phyloP scores from a whole-genome alignment of 2,113 vertebrate genomes.

The Xenopus laevis region DNA sequence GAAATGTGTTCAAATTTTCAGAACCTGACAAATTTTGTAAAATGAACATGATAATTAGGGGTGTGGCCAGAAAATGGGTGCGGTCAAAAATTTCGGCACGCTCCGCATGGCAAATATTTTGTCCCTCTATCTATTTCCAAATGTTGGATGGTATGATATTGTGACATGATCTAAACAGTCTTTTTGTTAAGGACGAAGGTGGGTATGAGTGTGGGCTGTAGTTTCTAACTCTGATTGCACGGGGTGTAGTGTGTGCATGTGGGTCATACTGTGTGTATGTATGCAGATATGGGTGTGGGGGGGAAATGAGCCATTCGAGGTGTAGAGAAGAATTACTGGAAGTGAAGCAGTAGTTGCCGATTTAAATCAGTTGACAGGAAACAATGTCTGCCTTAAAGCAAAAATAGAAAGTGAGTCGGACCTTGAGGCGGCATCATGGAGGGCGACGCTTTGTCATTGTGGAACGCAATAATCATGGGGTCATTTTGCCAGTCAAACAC shows the following conservation, averaged over 20 bases:
- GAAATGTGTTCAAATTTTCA: too few relatives aligned
- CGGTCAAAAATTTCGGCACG: too few relatives aligned
- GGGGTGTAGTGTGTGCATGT: not conserved
- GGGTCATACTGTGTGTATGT: constrained; percentile 25
- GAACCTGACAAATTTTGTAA: too few relatives aligned
- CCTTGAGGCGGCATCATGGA: constrained; percentile 29
- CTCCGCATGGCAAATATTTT: too few relatives aligned
- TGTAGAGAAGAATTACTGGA: constrained; percentile 93
- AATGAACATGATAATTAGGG: too few relatives aligned
- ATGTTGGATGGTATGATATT: too few relatives aligned
- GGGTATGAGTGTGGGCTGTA: too few relatives aligned
- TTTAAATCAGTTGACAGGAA: constrained; percentile 52
- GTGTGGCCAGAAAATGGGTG: too few relatives aligned
- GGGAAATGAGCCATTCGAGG: constrained; percentile 55
- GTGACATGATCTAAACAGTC: too few relatives aligned
- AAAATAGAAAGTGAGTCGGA: constrained; percentile 69
- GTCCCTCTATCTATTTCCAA: too few relatives aligned
- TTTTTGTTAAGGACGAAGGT: too few relatives aligned
- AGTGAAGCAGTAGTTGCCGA: constrained; percentile 61
- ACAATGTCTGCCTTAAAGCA: constrained; percentile 77
- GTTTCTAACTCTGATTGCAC: too few relatives aligned
- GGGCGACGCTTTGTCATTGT: constrained; percentile 34
- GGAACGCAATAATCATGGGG: constrained; percentile 8
- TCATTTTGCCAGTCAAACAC: constrained; percentile 19
- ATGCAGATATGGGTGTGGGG: constrained; percentile 58